Percentiles rank a stretch among this genome's conserved stretches.
phyloP scores from a whole-genome alignment of 2,113 vertebrate species.

The Hystrix brachyura region DNA sequence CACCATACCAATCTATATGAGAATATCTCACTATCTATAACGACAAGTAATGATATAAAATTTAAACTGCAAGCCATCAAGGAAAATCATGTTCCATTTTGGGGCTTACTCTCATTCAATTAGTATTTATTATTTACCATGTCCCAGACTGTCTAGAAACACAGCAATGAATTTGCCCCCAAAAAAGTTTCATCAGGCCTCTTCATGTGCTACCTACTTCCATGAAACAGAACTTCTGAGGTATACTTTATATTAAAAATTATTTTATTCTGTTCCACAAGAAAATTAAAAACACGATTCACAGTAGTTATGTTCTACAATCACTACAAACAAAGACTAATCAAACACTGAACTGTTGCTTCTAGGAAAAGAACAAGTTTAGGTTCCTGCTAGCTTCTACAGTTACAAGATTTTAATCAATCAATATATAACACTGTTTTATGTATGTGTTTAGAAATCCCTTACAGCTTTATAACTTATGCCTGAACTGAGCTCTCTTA shows the following conservation, averaged over 20 bases:
- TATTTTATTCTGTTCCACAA: not conserved
- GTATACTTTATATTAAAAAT: slow-evolving; percentile 19
- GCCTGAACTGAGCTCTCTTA: not conserved
- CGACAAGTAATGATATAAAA: not conserved
- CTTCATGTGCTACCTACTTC: not conserved
- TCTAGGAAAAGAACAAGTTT: slow-evolving; percentile 39
- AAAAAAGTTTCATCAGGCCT: not conserved
- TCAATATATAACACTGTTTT: not conserved
- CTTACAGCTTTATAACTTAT: not conserved
- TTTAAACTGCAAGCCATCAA: slow-evolving; percentile 16
- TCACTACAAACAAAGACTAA: slow-evolving; percentile 12
- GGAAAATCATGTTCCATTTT: not conserved
- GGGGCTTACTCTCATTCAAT: not conserved
- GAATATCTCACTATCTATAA: not conserved
- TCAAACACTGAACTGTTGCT: not conserved
- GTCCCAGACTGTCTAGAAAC: not conserved
- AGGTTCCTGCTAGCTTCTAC: not conserved
- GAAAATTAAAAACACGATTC: not conserved
- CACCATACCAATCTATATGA: not conserved
- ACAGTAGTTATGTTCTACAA: not conserved
- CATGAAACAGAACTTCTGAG: not conserved
- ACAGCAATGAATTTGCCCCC: not conserved
- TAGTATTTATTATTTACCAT: not conserved
- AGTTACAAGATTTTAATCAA: slow-evolving; percentile 27
- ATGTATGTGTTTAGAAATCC: slow-evolving; percentile 10